Base-by-base conservation (phyloP, 2,888 invertebrate species). In the Cataglyphis cursor region DNA sequence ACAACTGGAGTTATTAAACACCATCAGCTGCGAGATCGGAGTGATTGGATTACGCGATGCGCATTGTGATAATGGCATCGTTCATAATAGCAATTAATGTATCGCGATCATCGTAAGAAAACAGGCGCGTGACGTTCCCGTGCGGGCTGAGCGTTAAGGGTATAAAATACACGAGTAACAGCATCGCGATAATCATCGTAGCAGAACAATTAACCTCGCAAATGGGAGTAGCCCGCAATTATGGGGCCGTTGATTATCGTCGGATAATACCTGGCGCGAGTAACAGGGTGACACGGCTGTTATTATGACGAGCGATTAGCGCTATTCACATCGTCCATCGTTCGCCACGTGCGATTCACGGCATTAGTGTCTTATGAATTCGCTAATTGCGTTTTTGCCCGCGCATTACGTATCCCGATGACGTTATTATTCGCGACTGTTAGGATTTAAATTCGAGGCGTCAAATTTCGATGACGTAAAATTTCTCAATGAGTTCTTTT, bases 251-350 rank as follows among this genome's bases (percentile, higher is more conserved):
- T 84, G 88, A 89, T 89, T 89, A 88, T 83, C 83, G 80, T 64
- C 64, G 84, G 85, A 86, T 89, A 89, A 89, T 89, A 85, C 81
- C 74, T 62, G 73, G 81, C 82, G 81, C 65, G 64, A 83, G 84
- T 89, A 89, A 88, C 84, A 70, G 84, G 84, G 85, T 87, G 89
- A 89, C 89, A 85, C 83, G 83, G 85, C 83, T 88, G 86, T 89
- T 89, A 89, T 89, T 89, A 82, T 83, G 84, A 84, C 82, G 87
- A 87, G 84, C 82, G 88, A 84, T 83, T 87, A 87, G 82, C 74
- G 68, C 72, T 85, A 85, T 82, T 80, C 85, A 74, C 82, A 76
- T 83, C 66, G 82, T 85, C 82, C 70, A 81, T 82, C 83, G 82
- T 76, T 18, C 70, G 51, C 51, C 89, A 48, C 74, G 73, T 65